Conservation (phyloP, 2,888 invertebrate genomes). For the Nephrotoma flavescens region DNA sequence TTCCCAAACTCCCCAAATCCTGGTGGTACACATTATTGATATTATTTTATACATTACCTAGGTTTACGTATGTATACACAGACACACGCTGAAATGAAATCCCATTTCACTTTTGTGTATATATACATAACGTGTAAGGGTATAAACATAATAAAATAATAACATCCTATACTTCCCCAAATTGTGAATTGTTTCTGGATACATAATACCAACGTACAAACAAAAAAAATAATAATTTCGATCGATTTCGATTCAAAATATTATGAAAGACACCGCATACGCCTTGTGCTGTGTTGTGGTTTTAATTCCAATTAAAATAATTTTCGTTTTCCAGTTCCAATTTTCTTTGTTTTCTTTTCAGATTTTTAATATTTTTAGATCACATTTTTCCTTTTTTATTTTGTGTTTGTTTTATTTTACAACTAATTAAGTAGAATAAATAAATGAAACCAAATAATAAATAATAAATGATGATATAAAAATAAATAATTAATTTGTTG, state of each 20-base stretch:
- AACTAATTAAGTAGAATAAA: background rate
- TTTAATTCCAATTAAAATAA: background rate
- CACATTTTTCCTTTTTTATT: background rate
- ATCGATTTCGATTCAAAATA: background rate
- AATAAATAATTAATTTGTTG: background rate
- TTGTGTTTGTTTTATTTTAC: background rate
- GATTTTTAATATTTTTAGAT: background rate
- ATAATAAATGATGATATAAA: background rate
- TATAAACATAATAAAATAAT: background rate
- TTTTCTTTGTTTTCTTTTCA: background rate
- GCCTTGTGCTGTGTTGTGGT: background rate
- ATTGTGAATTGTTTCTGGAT: background rate
- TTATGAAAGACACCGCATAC: background rate
- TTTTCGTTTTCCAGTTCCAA: background rate
- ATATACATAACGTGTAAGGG: background rate
- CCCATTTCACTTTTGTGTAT: background rate
- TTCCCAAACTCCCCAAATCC: background rate
- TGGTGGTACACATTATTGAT: background rate
- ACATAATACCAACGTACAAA: background rate
- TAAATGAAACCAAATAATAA: background rate
- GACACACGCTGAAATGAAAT: background rate
- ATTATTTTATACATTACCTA: background rate
- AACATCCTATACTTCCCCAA: background rate
- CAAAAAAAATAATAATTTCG: background rate
- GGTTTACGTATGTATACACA: background rate